These are phyloP conservation scores for Ancistrus triradiatus DNA, from an alignment of 2,113 vertebrate species.

Conservation along the genomic window DNA sequence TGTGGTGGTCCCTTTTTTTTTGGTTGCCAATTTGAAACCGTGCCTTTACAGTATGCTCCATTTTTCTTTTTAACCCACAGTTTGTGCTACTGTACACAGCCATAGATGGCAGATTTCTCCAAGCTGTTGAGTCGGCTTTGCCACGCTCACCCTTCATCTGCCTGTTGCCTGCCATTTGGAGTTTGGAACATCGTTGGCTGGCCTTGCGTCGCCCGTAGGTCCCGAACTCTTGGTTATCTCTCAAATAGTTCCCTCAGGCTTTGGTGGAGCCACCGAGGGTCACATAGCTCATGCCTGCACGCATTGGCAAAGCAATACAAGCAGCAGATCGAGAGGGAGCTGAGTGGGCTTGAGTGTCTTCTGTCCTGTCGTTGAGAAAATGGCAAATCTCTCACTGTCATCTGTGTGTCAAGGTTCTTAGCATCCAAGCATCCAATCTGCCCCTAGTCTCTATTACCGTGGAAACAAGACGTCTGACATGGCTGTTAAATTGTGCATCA, in stretches of 20 bases:
- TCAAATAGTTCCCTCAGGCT: slow-evolving; percentile 40
- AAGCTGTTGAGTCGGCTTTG: slow-evolving; percentile 65
- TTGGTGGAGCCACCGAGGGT: slow-evolving; percentile 21
- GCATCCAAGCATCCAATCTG: slow-evolving; percentile 52
- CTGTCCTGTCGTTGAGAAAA: slow-evolving; percentile 35
- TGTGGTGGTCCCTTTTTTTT: slow-evolving; percentile 34
- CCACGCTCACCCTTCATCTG: slow-evolving; percentile 49
- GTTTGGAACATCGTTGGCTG: slow-evolving; percentile 55
- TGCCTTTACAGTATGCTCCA: slow-evolving; percentile 50
- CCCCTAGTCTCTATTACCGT: slow-evolving; percentile 61
- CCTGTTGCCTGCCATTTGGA: slow-evolving; percentile 58
- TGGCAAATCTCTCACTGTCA: slow-evolving; percentile 67
- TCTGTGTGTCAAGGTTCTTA: slow-evolving; percentile 59
- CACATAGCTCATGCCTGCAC: slow-evolving; percentile 20
- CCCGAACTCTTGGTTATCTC: slow-evolving; percentile 45
- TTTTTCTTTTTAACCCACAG: slow-evolving; percentile 51
- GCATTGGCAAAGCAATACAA: slow-evolving; percentile 17
- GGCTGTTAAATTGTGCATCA: neutral
- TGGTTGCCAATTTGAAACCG: slow-evolving; percentile 51
- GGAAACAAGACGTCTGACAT: slow-evolving; percentile 56
- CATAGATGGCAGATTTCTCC: slow-evolving; percentile 67
- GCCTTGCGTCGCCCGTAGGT: slow-evolving; percentile 50
- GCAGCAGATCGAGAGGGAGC: slow-evolving; percentile 5
- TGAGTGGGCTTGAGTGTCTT: slow-evolving; percentile 19
- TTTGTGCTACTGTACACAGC: slow-evolving; percentile 51